Conservation (phyloP, 2,797 vertebrate genomes). For the Aphelocoma californica region DNA sequence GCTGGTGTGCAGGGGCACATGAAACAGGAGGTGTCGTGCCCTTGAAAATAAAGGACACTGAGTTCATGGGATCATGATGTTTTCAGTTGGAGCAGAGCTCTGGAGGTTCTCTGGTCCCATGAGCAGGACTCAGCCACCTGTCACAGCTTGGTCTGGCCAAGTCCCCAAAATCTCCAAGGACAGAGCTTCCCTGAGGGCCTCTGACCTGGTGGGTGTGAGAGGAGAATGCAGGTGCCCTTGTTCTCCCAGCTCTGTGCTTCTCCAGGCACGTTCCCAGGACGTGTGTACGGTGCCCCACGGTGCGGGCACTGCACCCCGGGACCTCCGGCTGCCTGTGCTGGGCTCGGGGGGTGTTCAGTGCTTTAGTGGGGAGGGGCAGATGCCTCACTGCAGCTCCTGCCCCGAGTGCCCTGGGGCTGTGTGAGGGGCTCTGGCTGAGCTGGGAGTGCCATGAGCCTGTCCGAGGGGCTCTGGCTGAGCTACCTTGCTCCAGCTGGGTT, state of each 20-base stretch:
- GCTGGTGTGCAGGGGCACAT: not conserved
- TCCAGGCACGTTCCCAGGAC: rapidly evolving
- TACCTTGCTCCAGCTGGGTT: not conserved
- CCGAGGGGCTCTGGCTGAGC: not conserved
- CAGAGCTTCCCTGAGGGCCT: rapidly evolving
- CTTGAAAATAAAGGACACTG: not conserved
- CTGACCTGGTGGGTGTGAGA: not conserved
- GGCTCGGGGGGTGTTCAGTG: rapidly evolving
- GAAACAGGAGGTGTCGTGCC: not conserved
- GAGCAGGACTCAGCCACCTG: not conserved
- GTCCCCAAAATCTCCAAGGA: not conserved
- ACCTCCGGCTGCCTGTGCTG: not conserved
- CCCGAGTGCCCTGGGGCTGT: rapidly evolving
- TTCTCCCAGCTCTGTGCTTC: not conserved
- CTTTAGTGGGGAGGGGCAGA: not conserved
- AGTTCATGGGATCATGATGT: rapidly evolving
- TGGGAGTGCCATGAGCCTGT: rapidly evolving
- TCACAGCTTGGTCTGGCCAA: not conserved
- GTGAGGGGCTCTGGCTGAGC: not conserved
- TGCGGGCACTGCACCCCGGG: rapidly evolving
- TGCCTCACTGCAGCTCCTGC: not conserved
- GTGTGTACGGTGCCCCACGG: rapidly evolving
- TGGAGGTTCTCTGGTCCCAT: not conserved
- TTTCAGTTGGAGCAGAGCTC: not conserved
- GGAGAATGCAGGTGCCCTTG: not conserved